phyloP scores from a whole-genome alignment of 64 coral and sea anemone species.

The Stichodactyla mertensii region DNA sequence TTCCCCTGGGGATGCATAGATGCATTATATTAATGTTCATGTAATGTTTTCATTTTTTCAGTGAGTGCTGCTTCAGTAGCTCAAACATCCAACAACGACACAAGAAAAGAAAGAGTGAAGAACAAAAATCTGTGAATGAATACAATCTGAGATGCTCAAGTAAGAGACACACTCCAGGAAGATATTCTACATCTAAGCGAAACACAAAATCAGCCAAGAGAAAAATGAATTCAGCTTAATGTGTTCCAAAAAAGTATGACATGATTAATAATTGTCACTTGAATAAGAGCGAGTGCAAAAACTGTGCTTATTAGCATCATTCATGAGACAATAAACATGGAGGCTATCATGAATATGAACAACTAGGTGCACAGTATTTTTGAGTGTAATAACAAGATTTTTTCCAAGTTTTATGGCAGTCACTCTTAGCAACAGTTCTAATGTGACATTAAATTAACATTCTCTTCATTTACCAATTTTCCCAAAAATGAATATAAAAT shows the following conservation, averaged over 20 bases:
- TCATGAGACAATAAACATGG: no score
- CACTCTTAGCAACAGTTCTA: no score
- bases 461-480: not conserved
- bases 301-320: no score
- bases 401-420: no score
- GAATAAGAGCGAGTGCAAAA: not conserved
- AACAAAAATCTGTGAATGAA: not conserved
- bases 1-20: no score
- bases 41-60: not conserved
- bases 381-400: no score
- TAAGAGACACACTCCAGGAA: constrained; percentile 10
- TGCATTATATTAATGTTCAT: not conserved
- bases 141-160: not conserved
- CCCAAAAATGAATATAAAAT: not conserved
- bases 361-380: no score
- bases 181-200: not conserved
- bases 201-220: not conserved
- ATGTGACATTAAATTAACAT: not conserved
- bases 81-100: not conserved
- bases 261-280: not conserved
- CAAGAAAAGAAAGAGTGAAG: not conserved
- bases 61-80: not conserved
- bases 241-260: not conserved
- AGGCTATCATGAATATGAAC: no score
- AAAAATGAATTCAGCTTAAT: not conserved